Evolutionary conservation across 2,888 invertebrate genomes (phyloP), one percentile per base, ranked within the genome.

Genomic region (Erebia aethiops): DNA sequence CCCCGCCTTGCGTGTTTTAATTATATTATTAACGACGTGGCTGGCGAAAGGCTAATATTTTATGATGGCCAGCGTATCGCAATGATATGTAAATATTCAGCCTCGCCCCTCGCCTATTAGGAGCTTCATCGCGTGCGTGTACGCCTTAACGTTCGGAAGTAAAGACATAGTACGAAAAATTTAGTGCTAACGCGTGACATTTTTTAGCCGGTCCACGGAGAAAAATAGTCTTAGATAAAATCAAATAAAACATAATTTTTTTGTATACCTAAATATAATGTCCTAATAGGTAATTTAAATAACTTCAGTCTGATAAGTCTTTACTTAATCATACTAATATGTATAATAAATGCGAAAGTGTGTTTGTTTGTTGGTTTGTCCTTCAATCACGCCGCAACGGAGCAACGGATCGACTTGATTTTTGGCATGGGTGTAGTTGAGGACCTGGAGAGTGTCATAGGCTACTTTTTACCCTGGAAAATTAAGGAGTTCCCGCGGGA

Each of bases 1-100:
- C 90, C 91, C 86, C 90, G 85, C 91, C 91, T 91, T 88, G 89
- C 92, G 90, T 91, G 91, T 90, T 92, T 92, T 93, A 93, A 93
- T 93, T 93, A 92, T 91, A 91, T 92, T 91, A 92, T 91, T 92
- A 92, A 92, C 89, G 89, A 87, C 86, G 86, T 86, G 89, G 83
- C 82, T 85, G 86, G 84, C 87, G 84, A 89, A 91, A 90, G 90
- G 89, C 86, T 92, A 90, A 92, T 92, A 91, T 91, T 92, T 92
- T 90, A 87, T 90, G 90, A 92, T 91, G 88, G 90, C 82, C 79
- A 79, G 84, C 85, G 88, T 90, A 92, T 90, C 88, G 90, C 93
- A 91, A 93, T 92, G 92, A 92, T 92, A 93, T 93, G 92, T 93
- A 92, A 93, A 93, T 93, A 92, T 89, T 84, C 86, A 71, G 87